Evolutionary conservation across 2,888 invertebrate genomes (phyloP), one percentile per base, ranked within the genome.

Genomic region (Agrochola macilenta): DNA sequence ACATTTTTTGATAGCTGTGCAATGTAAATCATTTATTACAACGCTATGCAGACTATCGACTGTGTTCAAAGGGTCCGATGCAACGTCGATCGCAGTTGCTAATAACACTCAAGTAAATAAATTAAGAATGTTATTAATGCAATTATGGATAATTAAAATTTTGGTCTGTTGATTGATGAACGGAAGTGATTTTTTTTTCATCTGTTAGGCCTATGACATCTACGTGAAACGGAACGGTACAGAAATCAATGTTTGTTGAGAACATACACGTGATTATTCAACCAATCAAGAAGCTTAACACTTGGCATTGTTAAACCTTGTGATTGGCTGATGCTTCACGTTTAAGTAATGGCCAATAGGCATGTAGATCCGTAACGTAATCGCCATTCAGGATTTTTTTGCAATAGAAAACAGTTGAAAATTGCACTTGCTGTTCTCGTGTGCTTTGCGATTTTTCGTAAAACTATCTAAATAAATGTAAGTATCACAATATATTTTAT

Each of bases 371-470:
- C 5, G 0, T 17, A n/a, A 54, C n/a, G 1, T 39, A n/a, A 23
- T 57, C n/a, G 69, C 26, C 1, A 35, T 52, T n/a, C 9, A 0
- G 4, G 7, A 17, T 35, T 78, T 12, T 14, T 11, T 4, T 30
- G 75, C 17, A 75, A 69, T 61, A 57, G 63, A 76, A 81, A 89
- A 89, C 90, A 70, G 73, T 84, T 74, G n/a, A 78, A 71, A 83
- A 69, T 80, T 87, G 69, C 81, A 90, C 88, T 90, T 90, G 86
- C 88, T 87, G 81, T 87, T 81, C 83, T 88, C 80, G 86, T 88
- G 89, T 81, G 72, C 75, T 76, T 64, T 64, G 69, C 61, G 61
- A 74, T 79, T 23, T 86, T 75, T 61, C 69, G 75, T 74, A 39
- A 83, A 89, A 76, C 64, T 83, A 70, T 5, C 17, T 76, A 88